These are phyloP conservation scores for Lepidonotus clava DNA, from an alignment of 2,888 invertebrate species.

Conservation along the genomic window DNA sequence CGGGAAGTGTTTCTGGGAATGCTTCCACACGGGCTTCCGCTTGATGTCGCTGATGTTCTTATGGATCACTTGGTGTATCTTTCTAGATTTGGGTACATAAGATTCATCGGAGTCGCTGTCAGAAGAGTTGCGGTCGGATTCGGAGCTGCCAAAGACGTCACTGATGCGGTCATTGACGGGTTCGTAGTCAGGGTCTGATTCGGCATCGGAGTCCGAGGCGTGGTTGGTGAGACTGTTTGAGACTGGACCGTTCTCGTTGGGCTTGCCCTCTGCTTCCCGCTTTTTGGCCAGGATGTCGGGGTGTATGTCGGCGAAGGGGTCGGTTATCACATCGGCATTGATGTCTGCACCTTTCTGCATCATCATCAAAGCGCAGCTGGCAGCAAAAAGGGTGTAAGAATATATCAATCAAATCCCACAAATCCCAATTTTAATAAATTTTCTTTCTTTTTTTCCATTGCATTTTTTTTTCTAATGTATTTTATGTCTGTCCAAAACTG, in stretches of 20 bases:
- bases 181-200: background rate
- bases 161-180: too few species aligned
- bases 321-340: constrained; percentile 70
- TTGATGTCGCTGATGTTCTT: constrained; percentile 47
- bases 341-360: constrained; percentile 78
- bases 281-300: constrained; percentile 60
- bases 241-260: constrained; percentile 58
- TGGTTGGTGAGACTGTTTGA: too few species aligned
- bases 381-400: too few species aligned
- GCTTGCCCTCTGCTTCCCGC: constrained; percentile 63
- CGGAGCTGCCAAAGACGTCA: too few species aligned
- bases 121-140: background rate
- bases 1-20: constrained; percentile 69
- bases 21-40: constrained; percentile 73
- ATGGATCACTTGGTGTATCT: background rate
- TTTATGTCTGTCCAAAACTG: too few species aligned
- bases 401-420: too few species aligned
- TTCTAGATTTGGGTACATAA: background rate
- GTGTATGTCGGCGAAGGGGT: constrained; percentile 53
- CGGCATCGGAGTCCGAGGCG: background rate
- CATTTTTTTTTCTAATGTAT: too few species aligned
- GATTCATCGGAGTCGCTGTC: constrained; percentile 26
- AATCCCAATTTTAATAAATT: too few species aligned
- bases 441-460: too few species aligned
- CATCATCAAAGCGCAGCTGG: constrained; percentile 79